Evolutionary conservation across 2,888 invertebrate genomes (phyloP).

Genomic region (Drosophila yooni): DNA sequence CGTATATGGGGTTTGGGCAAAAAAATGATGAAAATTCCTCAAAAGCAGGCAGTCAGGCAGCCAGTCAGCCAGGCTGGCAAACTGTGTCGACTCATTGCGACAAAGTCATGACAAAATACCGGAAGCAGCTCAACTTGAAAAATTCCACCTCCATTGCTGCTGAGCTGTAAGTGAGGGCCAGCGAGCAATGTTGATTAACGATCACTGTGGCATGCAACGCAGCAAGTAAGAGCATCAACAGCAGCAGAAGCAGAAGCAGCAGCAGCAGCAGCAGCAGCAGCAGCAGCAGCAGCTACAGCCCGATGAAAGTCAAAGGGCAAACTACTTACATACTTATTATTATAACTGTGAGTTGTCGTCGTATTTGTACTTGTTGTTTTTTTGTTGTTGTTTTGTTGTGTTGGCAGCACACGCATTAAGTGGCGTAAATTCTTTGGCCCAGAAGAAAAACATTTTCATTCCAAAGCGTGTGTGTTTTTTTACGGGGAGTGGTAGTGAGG

Average conservation of each 20-base stretch:
- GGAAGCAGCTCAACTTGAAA: constrained; percentile 43
- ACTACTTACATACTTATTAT: constrained; percentile 48
- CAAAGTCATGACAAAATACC: constrained; percentile 57
- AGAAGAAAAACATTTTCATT: constrained; percentile 77
- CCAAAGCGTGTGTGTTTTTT: constrained; percentile 55
- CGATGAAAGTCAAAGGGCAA: constrained; percentile 39
- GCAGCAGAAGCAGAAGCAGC: not conserved
- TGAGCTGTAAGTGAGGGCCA: constrained; percentile 19
- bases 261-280: not conserved
- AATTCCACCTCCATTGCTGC: constrained; percentile 15
- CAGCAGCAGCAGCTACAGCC: constrained; percentile 1
- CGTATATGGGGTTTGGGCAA: constrained; percentile 12
- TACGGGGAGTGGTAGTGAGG: not conserved
- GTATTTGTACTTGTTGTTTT: constrained; percentile 25
- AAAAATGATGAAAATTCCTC: constrained; percentile 49
- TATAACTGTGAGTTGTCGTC: constrained; percentile 43
- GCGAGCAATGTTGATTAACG: constrained; percentile 58
- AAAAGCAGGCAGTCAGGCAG: constrained; percentile 2
- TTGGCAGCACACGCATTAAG: constrained; percentile 54
- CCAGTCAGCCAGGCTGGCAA: constrained; percentile 10
- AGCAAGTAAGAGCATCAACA: not conserved
- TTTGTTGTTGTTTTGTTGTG: constrained; percentile 5
- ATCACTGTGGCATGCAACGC: constrained; percentile 50
- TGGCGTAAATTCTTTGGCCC: constrained; percentile 68
- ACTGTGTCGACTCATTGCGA: constrained; percentile 54